Base-by-base conservation (phyloP, 1,140 invertebrate species). In the Dysdera silvatica region DNA sequence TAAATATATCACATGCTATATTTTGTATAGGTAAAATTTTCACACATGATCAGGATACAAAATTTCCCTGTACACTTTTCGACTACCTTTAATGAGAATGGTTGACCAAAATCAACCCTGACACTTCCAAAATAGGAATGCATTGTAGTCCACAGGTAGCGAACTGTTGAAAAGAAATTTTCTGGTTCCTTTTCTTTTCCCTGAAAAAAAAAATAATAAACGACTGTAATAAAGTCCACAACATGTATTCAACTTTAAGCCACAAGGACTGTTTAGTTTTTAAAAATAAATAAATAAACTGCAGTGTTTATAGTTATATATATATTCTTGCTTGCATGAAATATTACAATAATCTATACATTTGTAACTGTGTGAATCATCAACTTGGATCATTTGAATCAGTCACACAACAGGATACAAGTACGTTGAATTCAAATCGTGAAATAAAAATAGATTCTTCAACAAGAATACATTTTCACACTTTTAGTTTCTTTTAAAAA, bases 61-160 rank as follows among this genome's bases (percentile, higher is more conserved):
- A 10, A 48, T 20, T 48, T 48, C 12, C 45, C 2, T 20, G 23
- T 48, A 20, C 12, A n/a, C 6, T 48, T 48, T 5, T 48, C 23
- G 32, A 16, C 2, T n/a, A 67, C 69, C 75, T 84, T 85, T 18
- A 97, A 77, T 1, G 91, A 95, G 74, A 95, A 94, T 0, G 94
- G 94, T 72, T 94, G 86, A 68, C 90, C 89, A 73, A 96, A 91
- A 72, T 97, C 91, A 29, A 97, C 83, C 67, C 93, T 82, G 57
- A 95, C 88, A 68, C 85, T 85, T 6, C 94, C 94, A 74, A 91
- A 95, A 71, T 87, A 87, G 16, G 87, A 86, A 58, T 84, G 87
- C 2, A 95, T 72, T 0, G 87, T 86, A 48, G 83, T 80, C 84
- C 89, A 91, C 54, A 97, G 89, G 0, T 84, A 88, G 47, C 82